Percentiles rank a stretch among this genome's conserved stretches.
phyloP scores from a whole-genome alignment of 2,797 vertebrate species.

The Emys orbicularis region DNA sequence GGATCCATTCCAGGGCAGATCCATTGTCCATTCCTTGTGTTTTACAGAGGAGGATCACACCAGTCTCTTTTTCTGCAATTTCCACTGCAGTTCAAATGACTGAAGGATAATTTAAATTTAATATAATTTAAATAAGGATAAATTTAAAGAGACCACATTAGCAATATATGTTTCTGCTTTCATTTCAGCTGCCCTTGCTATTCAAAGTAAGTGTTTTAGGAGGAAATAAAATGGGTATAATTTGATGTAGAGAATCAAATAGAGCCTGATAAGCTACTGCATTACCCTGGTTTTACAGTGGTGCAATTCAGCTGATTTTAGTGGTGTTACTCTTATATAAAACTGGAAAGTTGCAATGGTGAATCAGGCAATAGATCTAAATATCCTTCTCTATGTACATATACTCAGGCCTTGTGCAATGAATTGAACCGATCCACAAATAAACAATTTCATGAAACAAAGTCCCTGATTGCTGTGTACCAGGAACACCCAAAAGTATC shows the following conservation, averaged over 20 bases:
- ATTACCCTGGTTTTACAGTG: not conserved
- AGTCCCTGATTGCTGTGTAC: not conserved
- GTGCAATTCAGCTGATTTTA: not conserved
- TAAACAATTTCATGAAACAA: not conserved
- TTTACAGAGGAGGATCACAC: not conserved
- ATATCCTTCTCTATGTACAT: not conserved
- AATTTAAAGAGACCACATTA: not conserved
- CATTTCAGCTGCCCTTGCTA: accelerated
- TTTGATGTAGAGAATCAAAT: not conserved
- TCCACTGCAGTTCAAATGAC: not conserved
- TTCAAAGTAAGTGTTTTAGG: not conserved
- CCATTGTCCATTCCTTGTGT: not conserved
- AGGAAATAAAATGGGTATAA: not conserved
- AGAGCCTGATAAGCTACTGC: not conserved
- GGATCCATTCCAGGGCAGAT: not conserved
- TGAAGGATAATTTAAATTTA: not conserved
- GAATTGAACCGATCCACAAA: not conserved
- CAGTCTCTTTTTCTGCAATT: not conserved
- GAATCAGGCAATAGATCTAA: not conserved
- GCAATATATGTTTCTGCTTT: not conserved
- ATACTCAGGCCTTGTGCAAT: not conserved
- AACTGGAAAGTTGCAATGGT: not conserved
- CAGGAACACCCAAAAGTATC: not conserved
- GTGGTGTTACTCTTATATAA: not conserved
- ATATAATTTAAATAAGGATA: not conserved